phyloP scores from a whole-genome alignment of 2,797 vertebrate species.

The Myoxocephalus aenaeus region DNA sequence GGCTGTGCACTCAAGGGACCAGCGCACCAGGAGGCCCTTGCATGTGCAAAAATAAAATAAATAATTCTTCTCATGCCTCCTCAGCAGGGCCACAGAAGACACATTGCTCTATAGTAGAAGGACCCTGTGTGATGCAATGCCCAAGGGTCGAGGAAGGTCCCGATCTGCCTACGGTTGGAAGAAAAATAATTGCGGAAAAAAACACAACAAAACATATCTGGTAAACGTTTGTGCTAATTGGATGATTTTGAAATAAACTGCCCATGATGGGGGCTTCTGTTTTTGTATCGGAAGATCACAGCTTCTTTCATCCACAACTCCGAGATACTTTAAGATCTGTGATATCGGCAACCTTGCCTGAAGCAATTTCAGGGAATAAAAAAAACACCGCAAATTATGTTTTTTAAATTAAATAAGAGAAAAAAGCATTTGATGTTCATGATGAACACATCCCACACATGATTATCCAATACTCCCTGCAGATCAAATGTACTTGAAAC shows the following conservation, averaged over 20 bases:
- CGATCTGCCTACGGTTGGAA: neutral
- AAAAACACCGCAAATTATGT: constrained; percentile 11
- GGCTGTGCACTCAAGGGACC: neutral
- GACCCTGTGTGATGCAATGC: neutral
- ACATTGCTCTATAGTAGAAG: neutral
- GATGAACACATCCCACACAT: constrained; percentile 27
- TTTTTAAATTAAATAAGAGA: constrained; percentile 18
- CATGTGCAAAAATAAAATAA: neutral
- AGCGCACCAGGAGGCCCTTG: neutral
- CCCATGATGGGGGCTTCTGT: constrained; percentile 4
- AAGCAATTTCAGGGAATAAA: constrained; percentile 13
- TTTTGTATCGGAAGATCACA: constrained; percentile 13
- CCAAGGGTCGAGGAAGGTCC: neutral
- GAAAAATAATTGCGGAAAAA: neutral
- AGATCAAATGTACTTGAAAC: constrained; percentile 33
- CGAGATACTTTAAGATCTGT: constrained; percentile 7
- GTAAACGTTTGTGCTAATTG: neutral
- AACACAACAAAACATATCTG: neutral
- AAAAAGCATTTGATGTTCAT: constrained; percentile 21
- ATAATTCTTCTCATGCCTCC: neutral
- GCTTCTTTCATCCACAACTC: constrained; percentile 22
- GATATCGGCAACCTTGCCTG: constrained; percentile 28
- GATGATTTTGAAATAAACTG: constrained; percentile 5
- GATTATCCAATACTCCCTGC: constrained; percentile 29
- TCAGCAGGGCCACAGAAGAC: neutral